Evolutionary conservation across 92 coral and sea anemone genomes (phyloP).

Genomic region (Epizoanthus stellaris): DNA sequence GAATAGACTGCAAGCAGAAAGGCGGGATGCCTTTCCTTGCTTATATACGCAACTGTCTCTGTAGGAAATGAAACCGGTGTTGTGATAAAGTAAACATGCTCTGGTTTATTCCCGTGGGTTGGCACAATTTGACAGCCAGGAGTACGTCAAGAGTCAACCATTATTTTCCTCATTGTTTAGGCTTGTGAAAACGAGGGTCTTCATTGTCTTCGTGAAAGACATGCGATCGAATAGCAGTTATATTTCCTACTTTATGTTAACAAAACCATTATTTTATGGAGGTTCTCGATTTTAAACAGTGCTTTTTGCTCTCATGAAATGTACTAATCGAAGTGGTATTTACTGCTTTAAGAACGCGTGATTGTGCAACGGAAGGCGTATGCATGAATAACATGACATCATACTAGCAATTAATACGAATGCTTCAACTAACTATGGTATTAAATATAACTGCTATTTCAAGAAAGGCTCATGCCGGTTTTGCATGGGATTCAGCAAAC

Average conservation of each 20-base stretch:
- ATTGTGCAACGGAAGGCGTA: not conserved
- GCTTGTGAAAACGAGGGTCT: too few relatives aligned
- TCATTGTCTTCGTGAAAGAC: not conserved
- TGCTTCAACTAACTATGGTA: not conserved
- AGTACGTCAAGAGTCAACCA: too few relatives aligned
- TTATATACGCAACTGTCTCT: too few relatives aligned
- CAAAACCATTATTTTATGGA: not conserved
- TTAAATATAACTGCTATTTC: not conserved
- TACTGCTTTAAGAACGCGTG: not conserved
- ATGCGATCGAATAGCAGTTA: not conserved
- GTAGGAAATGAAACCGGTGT: too few relatives aligned
- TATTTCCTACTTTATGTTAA: not conserved
- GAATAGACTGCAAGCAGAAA: too few relatives aligned
- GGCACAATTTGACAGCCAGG: too few relatives aligned
- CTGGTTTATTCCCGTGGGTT: too few relatives aligned
- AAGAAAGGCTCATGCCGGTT: not conserved
- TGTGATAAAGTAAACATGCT: too few relatives aligned
- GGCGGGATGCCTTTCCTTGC: too few relatives aligned
- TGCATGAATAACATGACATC: conserved; percentile 8
- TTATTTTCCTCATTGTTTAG: too few relatives aligned
- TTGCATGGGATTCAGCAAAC: not conserved
- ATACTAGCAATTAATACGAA: not conserved
- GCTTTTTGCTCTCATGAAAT: not conserved
- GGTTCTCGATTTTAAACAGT: not conserved
- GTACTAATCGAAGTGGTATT: not conserved